These are phyloP conservation scores for Agraylea sexmaculata DNA, from an alignment of 1,140 invertebrate species.

Conservation along the genomic window DNA sequence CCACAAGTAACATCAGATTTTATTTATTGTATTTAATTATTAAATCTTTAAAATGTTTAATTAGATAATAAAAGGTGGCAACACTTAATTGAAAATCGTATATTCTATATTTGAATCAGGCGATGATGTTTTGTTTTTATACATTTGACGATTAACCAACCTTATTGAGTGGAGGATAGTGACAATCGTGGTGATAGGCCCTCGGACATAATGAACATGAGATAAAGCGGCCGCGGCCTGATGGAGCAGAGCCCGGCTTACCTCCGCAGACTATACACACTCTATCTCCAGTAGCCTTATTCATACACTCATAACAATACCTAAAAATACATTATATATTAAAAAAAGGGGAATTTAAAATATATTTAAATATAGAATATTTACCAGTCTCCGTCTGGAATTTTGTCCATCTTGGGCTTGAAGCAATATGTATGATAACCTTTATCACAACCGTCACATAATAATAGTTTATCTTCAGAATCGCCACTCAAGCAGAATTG, in stretches of 20 bases:
- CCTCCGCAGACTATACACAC: slow-evolving; percentile 84
- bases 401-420: slow-evolving; percentile 91
- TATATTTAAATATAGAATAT: slow-evolving; percentile 20
- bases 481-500: slow-evolving; percentile 93
- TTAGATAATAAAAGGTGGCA: too few species aligned
- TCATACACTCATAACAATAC: slow-evolving; percentile 94
- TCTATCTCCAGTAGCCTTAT: slow-evolving; percentile 82
- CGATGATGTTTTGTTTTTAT: background rate
- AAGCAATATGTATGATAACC: slow-evolving; percentile 98
- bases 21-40: background rate
- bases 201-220: slow-evolving; percentile 81
- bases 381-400: slow-evolving; percentile 94
- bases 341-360: background rate
- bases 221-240: slow-evolving; percentile 57
- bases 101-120: background rate
- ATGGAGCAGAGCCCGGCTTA: slow-evolving; percentile 36
- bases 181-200: slow-evolving; percentile 85
- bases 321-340: slow-evolving; percentile 31
- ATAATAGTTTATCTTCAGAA: slow-evolving; percentile 86
- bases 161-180: slow-evolving; percentile 76
- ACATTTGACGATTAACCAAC: slow-evolving; percentile 35
- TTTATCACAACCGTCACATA: slow-evolving; percentile 96
- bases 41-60: slow-evolving; percentile 1
- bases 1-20: background rate
- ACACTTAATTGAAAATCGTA: too few species aligned